Evolutionary conservation across 2,888 invertebrate genomes (phyloP), one percentile per base, ranked within the genome.

Genomic region (Panopea generosa): DNA sequence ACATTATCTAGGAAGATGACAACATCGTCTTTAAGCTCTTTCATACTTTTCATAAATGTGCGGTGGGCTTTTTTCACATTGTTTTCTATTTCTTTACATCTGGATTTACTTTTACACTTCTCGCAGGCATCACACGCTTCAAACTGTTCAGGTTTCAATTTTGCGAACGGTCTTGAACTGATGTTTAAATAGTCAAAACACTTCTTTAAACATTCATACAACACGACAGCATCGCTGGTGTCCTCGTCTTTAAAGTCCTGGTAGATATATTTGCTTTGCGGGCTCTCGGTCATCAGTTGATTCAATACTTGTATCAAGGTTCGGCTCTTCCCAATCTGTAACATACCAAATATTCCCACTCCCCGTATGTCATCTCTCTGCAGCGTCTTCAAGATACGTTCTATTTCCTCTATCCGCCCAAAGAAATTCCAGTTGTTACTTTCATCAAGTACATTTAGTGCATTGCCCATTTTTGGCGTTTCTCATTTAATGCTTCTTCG

Each of bases 371-470:
- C 29, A 14, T 29, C 27, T 0, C 11, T 49, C 14, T 29, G n/a
- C 9, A 60, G 47, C 60, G 29, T 22, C 27, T 47, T 47, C 16
- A 47, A 29, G 2, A 60, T 27, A n/a, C 29, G 20, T 29, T 60
- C 29, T n/a, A 60, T 49, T 18, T 60, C 60, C 22, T 60, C 47
- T 29, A 47, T 45, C 47, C 60, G 45, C 3, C 60, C 60, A 29
- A 60, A 16, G 47, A 47, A 60, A 2, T 33, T 11, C 33, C 33
- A 33, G 4, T 33, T 11, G 11, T 11, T 7, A 11, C 33, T 33
- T 33, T 33, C 33, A 33, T 33, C 33, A n/a, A n/a, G n/a, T 33
- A 33, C 33, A 7, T 4, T 11, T 11, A 33, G 11, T 4, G 11
- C 33, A 33, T 33, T 33, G 4, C 33, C 33, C 33, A 33, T 33